Conservation (phyloP, 1,140 invertebrate genomes). For the Oryctes rhinoceros region DNA sequence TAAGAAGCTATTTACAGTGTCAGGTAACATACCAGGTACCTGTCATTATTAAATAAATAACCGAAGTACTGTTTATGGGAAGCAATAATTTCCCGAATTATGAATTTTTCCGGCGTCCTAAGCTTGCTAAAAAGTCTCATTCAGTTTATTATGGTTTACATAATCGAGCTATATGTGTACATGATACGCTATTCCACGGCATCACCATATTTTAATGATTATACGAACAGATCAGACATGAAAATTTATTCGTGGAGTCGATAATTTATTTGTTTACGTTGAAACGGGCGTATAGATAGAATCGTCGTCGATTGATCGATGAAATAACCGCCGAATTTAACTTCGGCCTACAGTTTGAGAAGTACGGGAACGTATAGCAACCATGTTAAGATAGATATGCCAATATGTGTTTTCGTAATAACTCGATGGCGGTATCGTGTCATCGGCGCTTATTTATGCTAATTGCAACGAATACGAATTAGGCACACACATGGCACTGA, state of each 20-base stretch:
- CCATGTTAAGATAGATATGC: background rate
- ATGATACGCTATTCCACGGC: too few relatives aligned
- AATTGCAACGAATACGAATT: slow-evolving; percentile 12
- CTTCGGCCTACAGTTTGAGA: background rate
- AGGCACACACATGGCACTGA: background rate
- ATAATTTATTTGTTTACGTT: slow-evolving; percentile 36
- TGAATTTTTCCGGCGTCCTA: too few relatives aligned
- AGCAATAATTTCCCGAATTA: too few relatives aligned
- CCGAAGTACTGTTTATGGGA: too few relatives aligned
- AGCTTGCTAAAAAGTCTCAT: too few relatives aligned
- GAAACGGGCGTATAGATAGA: background rate
- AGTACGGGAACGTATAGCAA: background rate
- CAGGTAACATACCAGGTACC: too few relatives aligned
- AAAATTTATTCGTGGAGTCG: slow-evolving; percentile 3
- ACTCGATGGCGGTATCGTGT: background rate
- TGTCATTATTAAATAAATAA: too few relatives aligned
- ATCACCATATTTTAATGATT: background rate
- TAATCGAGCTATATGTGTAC: too few relatives aligned
- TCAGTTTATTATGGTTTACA: too few relatives aligned
- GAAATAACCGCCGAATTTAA: slow-evolving; percentile 25
- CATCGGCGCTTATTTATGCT: background rate
- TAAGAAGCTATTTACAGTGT: too few relatives aligned
- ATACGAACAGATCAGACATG: slow-evolving; percentile 18
- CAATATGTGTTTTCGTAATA: slow-evolving; percentile 1
- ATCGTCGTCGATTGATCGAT: background rate